Percentiles rank a stretch among this genome's conserved stretches.
Evolutionary conservation across 2,888 invertebrate species (phyloP).

Genomic region (Xylota segnis): DNA sequence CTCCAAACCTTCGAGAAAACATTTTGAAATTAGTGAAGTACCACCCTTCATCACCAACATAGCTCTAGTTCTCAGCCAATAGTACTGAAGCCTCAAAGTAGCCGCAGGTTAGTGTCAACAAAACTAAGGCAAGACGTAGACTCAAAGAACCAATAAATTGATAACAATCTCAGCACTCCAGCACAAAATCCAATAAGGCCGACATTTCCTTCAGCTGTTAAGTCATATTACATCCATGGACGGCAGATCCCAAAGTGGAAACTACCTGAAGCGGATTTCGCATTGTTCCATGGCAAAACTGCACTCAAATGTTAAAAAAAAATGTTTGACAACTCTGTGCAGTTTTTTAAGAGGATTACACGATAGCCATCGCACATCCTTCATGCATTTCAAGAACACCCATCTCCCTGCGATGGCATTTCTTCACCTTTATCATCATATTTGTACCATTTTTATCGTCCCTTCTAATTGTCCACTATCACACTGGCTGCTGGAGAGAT

Average conservation of each 20-base stretch:
- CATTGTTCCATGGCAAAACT: constrained; percentile 49
- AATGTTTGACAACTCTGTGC: constrained; percentile 31
- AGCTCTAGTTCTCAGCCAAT: too few relatives aligned
- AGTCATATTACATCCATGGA: constrained; percentile 36
- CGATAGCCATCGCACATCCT: constrained; percentile 22
- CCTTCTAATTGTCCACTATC: constrained; percentile 75
- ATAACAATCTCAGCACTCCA: not conserved
- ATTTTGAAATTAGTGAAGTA: too few relatives aligned
- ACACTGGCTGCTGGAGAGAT: constrained; percentile 43
- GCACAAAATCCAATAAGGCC: not conserved
- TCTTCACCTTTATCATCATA: not conserved
- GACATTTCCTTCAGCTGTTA: constrained; percentile 38
- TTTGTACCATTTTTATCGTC: constrained; percentile 59
- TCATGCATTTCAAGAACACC: constrained; percentile 5
- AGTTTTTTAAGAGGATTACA: constrained; percentile 48
- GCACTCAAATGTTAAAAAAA: constrained; percentile 39
- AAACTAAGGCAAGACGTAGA: too few relatives aligned
- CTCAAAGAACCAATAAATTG: not conserved
- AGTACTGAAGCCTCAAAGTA: too few relatives aligned
- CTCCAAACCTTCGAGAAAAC: too few relatives aligned
- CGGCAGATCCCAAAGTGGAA: not conserved
- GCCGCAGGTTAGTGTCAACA: too few relatives aligned
- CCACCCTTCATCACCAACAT: too few relatives aligned
- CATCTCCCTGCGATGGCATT: constrained; percentile 25
- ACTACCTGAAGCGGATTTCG: constrained; percentile 17